phyloP scores from a whole-genome alignment of 2,113 vertebrate species.

The Vanacampus margaritifer region DNA sequence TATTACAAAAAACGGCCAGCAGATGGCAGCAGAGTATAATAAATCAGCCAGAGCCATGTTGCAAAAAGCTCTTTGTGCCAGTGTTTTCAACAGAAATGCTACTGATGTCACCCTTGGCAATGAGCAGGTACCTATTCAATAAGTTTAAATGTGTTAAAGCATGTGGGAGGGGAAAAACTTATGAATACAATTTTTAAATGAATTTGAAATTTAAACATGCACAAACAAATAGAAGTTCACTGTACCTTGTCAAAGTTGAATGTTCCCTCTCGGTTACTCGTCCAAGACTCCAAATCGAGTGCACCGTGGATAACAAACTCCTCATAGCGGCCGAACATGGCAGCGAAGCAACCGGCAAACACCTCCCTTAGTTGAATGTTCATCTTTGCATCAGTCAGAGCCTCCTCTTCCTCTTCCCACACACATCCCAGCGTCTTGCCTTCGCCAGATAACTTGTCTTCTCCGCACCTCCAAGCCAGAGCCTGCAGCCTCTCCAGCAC shows the following conservation, averaged over 20 bases:
- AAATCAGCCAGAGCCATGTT: no score
- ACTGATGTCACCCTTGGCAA: no score
- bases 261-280: slow-evolving; percentile 90
- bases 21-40: no score
- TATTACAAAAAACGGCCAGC: no score
- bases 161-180: no score
- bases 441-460: slow-evolving; percentile 44
- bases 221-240: not conserved
- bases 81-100: no score
- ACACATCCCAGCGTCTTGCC: slow-evolving; percentile 57
- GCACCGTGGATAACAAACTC: slow-evolving; percentile 91
- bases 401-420: slow-evolving; percentile 78
- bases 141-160: no score
- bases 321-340: slow-evolving; percentile 92
- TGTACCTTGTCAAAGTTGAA: slow-evolving; percentile 95
- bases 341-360: slow-evolving; percentile 86
- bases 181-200: no score
- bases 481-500: slow-evolving; percentile 89
- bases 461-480: slow-evolving; percentile 74
- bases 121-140: no score
- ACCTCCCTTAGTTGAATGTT: slow-evolving; percentile 92
- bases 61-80: no score
- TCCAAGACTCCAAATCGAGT: slow-evolving; percentile 89
- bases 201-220: no score
- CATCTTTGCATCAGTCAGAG: slow-evolving; percentile 82